Conservation (phyloP, 92 coral and sea anemone genomes). For the Parazoanthus swiftii region DNA sequence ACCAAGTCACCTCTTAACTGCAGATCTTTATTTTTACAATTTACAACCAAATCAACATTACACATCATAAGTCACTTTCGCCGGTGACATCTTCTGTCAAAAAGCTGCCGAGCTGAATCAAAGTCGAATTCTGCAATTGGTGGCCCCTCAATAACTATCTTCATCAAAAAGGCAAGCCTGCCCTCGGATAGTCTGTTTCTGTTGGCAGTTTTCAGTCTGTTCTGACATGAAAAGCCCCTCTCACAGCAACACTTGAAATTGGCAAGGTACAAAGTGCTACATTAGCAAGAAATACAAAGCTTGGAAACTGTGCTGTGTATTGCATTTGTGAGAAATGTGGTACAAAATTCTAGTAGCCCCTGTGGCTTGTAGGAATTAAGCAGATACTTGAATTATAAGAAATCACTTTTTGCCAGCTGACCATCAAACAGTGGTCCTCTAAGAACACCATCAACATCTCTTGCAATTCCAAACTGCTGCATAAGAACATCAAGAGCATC, state of each 20-base stretch:
- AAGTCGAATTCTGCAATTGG: slow-evolving; percentile 33
- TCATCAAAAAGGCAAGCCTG: slow-evolving; percentile 31
- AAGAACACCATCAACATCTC: slow-evolving; percentile 24
- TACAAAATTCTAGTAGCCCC: slow-evolving; percentile 22
- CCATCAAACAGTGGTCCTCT: slow-evolving; percentile 29
- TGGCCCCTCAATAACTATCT: slow-evolving; percentile 34
- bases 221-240: slow-evolving; percentile 35
- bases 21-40: slow-evolving; percentile 16
- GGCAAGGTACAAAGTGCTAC: slow-evolving; percentile 31
- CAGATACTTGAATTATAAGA: slow-evolving; percentile 31
- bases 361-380: slow-evolving; percentile 36
- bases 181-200: slow-evolving; percentile 37
- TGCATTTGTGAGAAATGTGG: slow-evolving; percentile 32
- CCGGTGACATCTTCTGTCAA: slow-evolving; percentile 29
- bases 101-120: slow-evolving; percentile 28
- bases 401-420: slow-evolving; percentile 32
- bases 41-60: slow-evolving; percentile 8
- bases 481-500: slow-evolving; percentile 31
- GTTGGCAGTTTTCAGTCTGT: slow-evolving; percentile 19
- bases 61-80: slow-evolving; percentile 11
- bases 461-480: no score
- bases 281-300: slow-evolving; percentile 31
- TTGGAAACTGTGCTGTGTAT: slow-evolving; percentile 28
- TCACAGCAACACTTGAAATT: slow-evolving; percentile 34
- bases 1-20: slow-evolving; percentile 16